Evolutionary conservation across 2,888 invertebrate species (phyloP).

Genomic region (Drosophila kambysellisi): DNA sequence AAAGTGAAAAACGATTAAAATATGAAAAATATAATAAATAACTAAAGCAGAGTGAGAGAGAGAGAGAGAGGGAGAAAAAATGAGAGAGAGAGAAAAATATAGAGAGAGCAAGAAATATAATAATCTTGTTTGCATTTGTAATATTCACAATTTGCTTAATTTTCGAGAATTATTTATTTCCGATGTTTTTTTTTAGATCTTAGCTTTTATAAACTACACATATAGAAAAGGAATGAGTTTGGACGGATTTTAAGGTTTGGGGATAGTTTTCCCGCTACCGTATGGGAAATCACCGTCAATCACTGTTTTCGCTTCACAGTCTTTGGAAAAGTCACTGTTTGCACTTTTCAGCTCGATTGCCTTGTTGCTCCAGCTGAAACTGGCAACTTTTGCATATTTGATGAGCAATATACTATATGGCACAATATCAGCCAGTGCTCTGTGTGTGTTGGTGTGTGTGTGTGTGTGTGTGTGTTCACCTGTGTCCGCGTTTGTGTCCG

Average conservation of each 20-base stretch:
- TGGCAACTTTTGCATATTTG: conserved; percentile 72
- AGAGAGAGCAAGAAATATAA: background rate
- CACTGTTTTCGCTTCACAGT: conserved; percentile 7
- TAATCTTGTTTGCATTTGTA: background rate
- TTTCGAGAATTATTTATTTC: background rate
- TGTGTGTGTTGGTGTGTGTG: conserved; percentile 4
- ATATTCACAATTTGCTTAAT: background rate
- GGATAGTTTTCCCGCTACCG: background rate
- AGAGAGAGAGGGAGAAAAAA: too few species aligned
- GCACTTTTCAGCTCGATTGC: conserved; percentile 5
- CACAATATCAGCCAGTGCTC: conserved; percentile 17
- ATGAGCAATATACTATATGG: conserved; percentile 49
- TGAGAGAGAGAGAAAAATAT: background rate
- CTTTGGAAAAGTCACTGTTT: conserved; percentile 29
- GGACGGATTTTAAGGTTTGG: background rate
- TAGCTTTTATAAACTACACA: background rate
- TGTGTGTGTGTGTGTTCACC: conserved; percentile 22
- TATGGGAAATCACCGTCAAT: background rate
- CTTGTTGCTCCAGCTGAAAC: conserved; percentile 43
- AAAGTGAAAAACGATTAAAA: background rate
- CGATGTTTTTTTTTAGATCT: background rate
- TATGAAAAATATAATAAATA: background rate
- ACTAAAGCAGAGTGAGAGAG: background rate
- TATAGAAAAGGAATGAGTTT: background rate
- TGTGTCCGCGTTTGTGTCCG: conserved; percentile 25